Base-by-base conservation (phyloP, 2,888 invertebrate species). In the Pardosa pseudoannulata region DNA sequence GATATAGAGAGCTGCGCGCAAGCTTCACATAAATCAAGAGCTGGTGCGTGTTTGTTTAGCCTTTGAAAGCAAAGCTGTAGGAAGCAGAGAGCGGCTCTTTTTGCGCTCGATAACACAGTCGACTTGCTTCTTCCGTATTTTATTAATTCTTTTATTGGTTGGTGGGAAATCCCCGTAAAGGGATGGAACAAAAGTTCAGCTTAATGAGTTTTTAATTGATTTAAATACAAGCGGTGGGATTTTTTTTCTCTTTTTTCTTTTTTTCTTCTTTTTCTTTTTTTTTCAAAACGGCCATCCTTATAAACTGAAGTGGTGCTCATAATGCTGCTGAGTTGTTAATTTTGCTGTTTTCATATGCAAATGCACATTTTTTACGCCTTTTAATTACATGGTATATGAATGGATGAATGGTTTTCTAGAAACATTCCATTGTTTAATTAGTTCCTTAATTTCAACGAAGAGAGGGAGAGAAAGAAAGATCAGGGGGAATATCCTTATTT, bases 141-240 rank as follows among this genome's bases (percentile, higher is more conserved):
- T 81, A 74, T 81, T 70, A 74, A 81, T 81, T 74, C 81, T 67
- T 56, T 81, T 70, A 75, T 41, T 68, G 62, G 62, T 62, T 41
- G 70, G 29, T 56, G 73, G 68, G 79, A 64, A 31, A 71, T 64
- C 79, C 79, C 71, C 64, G 46, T 71, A 19, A 39, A 79, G 64
- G 56, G 81, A 36, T 27, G 67, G 62, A 74, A 74, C 73, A 62
- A 81, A 81, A 81, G 70, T 81, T 70, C 41, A 56, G 62, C 41
- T 71, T 81, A 81, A 81, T 81, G 81, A 81, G 74, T 81, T 81
- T 56, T 70, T 75, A 81, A 81, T 81, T 75, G 75, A 81, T 81
- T 81, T 81, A 68, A 68, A 74, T 67, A 23, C 19, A 29, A 27
- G 41, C 28, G 41, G 27, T n/a, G 39, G 23, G 36, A 2, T 23